Conservation (phyloP, 2,797 vertebrate genomes). For the Phoebastria nigripes region DNA sequence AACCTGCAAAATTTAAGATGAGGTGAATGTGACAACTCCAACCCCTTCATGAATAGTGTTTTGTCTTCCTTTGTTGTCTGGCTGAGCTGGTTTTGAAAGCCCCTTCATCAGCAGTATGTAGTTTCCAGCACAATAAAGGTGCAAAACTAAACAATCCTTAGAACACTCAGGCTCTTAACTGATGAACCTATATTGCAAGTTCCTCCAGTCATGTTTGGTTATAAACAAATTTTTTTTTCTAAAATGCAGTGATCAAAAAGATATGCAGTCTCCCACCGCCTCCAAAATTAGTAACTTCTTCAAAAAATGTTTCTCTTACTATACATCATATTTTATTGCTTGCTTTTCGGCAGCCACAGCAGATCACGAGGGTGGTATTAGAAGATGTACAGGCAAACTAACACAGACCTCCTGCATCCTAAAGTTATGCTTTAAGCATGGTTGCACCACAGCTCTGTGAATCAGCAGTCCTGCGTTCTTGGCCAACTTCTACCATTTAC, state of each 20-base stretch:
- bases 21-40: background rate
- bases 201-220: background rate
- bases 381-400: background rate
- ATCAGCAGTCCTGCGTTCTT: background rate
- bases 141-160: background rate
- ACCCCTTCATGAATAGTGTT: background rate
- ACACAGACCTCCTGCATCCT: background rate
- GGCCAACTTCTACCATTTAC: background rate
- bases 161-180: background rate
- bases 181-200: background rate
- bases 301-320: background rate
- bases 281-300: background rate
- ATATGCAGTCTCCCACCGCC: background rate
- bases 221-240: background rate
- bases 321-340: background rate
- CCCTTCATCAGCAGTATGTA: background rate
- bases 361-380: background rate
- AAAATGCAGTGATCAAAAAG: background rate
- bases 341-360: background rate
- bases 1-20: background rate
- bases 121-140: background rate
- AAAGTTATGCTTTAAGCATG: background rate
- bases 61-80: background rate
- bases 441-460: slow-evolving; percentile 1
- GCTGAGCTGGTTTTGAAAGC: slow-evolving; percentile 3